Percentiles rank a stretch among this genome's conserved stretches.
Evolutionary conservation across 2,113 vertebrate species (phyloP).

Genomic region (Prietella phreatophila): DNA sequence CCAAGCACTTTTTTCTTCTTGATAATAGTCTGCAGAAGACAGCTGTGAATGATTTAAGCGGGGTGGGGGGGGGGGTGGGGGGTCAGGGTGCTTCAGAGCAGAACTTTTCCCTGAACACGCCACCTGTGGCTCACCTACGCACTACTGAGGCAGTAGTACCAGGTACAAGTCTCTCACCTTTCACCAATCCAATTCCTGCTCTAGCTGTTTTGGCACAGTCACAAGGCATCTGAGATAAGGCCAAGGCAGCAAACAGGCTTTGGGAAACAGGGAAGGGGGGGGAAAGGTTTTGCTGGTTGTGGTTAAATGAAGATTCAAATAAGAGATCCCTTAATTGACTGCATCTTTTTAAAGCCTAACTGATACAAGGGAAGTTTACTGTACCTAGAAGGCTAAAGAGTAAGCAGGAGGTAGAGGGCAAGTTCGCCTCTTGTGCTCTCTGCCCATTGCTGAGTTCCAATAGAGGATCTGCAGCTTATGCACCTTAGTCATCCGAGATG

Average conservation of each 20-base stretch:
- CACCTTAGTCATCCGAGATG: slow-evolving; percentile 90
- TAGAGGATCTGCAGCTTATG: slow-evolving; percentile 42
- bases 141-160: slow-evolving; percentile 67
- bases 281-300: slow-evolving; percentile 53
- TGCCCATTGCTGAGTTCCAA: slow-evolving; percentile 42
- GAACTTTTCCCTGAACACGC: slow-evolving; percentile 74
- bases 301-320: slow-evolving; percentile 49
- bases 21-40: slow-evolving; percentile 61
- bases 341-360: slow-evolving; percentile 61
- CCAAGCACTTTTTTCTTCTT: slow-evolving; percentile 65
- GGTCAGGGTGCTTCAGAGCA: slow-evolving; percentile 76
- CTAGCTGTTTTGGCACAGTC: slow-evolving; percentile 71
- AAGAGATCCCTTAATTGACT: slow-evolving; percentile 71
- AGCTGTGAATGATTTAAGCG: slow-evolving; percentile 65
- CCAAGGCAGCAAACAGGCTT: slow-evolving; percentile 46
- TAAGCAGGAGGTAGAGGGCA: slow-evolving; percentile 38
- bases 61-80: too few species aligned
- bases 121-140: slow-evolving; percentile 74
- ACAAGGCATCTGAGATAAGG: slow-evolving; percentile 46
- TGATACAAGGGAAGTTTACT: slow-evolving; percentile 48
- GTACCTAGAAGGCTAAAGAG: slow-evolving; percentile 32
- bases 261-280: slow-evolving; percentile 50
- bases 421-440: slow-evolving; percentile 41
- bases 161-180: slow-evolving; percentile 75
- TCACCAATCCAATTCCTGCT: slow-evolving; percentile 69